A percentile compares a stretch with the other conserved stretches of the same genome.
Conservation (phyloP, 2,113 vertebrate genomes). For the Antigone vipio region DNA sequence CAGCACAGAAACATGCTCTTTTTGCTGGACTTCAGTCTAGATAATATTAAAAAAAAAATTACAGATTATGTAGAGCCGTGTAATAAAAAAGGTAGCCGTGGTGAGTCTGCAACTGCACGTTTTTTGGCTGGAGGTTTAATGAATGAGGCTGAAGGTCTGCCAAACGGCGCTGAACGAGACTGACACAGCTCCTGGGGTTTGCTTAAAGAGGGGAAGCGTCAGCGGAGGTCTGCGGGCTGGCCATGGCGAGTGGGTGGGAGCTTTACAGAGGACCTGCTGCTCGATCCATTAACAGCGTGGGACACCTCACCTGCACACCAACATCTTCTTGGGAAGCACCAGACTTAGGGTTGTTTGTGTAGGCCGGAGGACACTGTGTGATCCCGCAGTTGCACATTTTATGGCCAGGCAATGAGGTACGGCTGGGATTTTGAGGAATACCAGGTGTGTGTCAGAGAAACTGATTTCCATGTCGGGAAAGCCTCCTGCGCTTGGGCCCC, state of each 20-base stretch:
- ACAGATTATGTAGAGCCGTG: neutral
- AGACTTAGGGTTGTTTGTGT: neutral
- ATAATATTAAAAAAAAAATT: neutral
- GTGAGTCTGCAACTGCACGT: conserved; percentile 8
- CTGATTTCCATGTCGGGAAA: rapidly evolving
- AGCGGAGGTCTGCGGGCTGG: neutral
- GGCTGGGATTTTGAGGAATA: neutral
- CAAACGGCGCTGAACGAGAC: neutral
- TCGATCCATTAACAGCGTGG: neutral
- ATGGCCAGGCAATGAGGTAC: neutral
- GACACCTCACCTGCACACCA: neutral
- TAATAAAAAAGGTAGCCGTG: conserved; percentile 26
- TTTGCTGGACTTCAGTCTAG: neutral
- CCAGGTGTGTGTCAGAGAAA: neutral
- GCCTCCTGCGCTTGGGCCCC: neutral
- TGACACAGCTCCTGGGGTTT: neutral
- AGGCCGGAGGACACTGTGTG: neutral
- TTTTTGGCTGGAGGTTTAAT: conserved; percentile 27
- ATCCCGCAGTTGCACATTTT: neutral
- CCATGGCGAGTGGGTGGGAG: neutral
- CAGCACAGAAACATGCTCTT: neutral
- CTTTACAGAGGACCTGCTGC: neutral
- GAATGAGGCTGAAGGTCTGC: conserved; percentile 3
- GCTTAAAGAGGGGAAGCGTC: neutral
- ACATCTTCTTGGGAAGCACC: neutral